These are phyloP conservation scores for Agriopis marginaria DNA, from an alignment of 2,888 invertebrate species.

Conservation along the genomic window DNA sequence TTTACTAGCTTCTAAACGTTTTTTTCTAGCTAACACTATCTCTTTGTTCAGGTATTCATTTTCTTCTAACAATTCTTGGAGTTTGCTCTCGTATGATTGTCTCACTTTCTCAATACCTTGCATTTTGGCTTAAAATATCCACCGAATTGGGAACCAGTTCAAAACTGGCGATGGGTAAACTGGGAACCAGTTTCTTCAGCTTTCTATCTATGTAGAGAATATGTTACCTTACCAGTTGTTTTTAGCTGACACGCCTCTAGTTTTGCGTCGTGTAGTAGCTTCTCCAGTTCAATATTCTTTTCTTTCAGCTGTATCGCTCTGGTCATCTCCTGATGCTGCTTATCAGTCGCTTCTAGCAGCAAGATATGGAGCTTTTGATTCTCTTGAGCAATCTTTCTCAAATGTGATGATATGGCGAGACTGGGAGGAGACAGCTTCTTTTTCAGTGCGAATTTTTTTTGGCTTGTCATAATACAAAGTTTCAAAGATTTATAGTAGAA, in stretches of 20 bases:
- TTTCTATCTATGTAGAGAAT: too few relatives aligned
- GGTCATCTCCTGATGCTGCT: constrained; percentile 77
- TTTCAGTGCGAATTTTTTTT: constrained; percentile 40
- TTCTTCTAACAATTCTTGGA: constrained; percentile 57
- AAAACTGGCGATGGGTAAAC: too few relatives aligned
- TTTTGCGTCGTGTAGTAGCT: constrained; percentile 29
- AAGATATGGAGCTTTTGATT: constrained; percentile 58
- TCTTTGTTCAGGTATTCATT: constrained; percentile 60
- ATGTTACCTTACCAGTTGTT: background rate
- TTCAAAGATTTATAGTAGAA: constrained; percentile 12
- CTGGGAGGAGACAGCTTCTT: constrained; percentile 34
- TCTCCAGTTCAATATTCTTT: constrained; percentile 59
- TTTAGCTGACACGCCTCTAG: constrained; percentile 16
- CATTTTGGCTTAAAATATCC: constrained; percentile 1
- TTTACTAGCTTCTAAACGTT: constrained; percentile 65
- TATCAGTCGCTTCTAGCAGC: constrained; percentile 64
- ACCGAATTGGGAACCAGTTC: background rate
- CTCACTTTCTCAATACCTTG: constrained; percentile 36
- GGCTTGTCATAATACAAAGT: constrained; percentile 51
- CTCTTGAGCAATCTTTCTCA: constrained; percentile 54
- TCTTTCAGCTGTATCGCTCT: constrained; percentile 74
- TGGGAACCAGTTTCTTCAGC: background rate
- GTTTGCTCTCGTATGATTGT: constrained; percentile 41
- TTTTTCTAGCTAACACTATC: constrained; percentile 58
- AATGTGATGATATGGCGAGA: constrained; percentile 34